Base-by-base conservation (phyloP, 53 echinoderm and acorn worm genomes). In the Luidia sarsii region DNA sequence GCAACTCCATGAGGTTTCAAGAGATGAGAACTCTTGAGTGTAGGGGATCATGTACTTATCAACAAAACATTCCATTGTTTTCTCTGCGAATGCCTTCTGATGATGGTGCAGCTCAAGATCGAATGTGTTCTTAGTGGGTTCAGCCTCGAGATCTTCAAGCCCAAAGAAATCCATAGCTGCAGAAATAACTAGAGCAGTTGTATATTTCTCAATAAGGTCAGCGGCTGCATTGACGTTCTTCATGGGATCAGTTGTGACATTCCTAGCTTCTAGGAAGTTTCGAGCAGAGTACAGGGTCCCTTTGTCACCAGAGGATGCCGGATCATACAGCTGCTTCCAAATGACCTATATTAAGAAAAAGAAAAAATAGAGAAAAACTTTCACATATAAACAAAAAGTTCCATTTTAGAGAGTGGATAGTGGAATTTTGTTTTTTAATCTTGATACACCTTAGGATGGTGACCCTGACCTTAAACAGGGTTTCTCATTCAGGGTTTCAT, bases 221-320 rank as follows among this genome's bases (percentile, higher is more conserved):
- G 77, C 73, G 11, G 90, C 94, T 30, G 94, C 94, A 54, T 90
- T 87, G 24, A 87, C 28, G 46, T 90, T 83, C 16, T 80, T 84
- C 68, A 90, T 83, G 1, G 90, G 90, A 34, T 93, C 75, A 3
- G 21, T 67, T 24, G 90, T 80, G 7, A 92, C 87, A 61, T 89
- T 83, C 11, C 80, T 25, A 8, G 85, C 81, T 24, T 89, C 45
- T 16, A 90, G 67, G 52, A 68, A 90, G 60, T 81, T 93, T 10
- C 89, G 71, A 6, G 93, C 93, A 29, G 89, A 81, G 57, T 87
- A 93, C 0, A 89, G 50, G 0, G 93, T 89, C 4, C 89, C 86
- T 34, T 83, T 93, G 82, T 93, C 93, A 3, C 80, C 80, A 57
- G 77, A 43, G 22, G 87, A 87, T 36, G 83, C 27, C 3, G 82